Evolutionary conservation across 2,888 invertebrate species (phyloP).

Genomic region (Iphiclides podalirius): DNA sequence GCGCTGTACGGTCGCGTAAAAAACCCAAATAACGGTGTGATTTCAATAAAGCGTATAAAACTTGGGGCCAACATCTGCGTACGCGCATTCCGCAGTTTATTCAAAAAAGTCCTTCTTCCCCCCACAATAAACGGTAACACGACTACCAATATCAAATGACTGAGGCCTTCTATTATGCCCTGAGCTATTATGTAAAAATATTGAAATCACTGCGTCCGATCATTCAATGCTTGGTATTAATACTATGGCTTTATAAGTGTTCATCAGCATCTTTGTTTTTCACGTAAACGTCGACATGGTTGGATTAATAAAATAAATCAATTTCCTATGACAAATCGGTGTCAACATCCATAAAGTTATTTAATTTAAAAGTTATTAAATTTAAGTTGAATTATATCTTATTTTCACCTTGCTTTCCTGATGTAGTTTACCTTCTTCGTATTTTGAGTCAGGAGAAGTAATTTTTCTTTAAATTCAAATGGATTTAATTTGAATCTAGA

Average conservation of each 20-base stretch:
- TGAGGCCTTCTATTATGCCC: conserved; percentile 28
- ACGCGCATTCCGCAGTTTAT: conserved; percentile 53
- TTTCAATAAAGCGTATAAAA: conserved; percentile 64
- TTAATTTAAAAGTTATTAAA: too few relatives aligned
- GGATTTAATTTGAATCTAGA: too few relatives aligned
- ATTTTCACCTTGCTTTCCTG: too few relatives aligned
- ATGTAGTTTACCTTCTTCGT: too few relatives aligned
- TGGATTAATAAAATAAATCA: too few relatives aligned
- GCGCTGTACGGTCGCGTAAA: conserved; percentile 37
- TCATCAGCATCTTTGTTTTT: neutral
- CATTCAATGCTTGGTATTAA: conserved; percentile 6
- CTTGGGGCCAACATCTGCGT: conserved; percentile 70
- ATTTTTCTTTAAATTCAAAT: too few relatives aligned
- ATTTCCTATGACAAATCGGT: too few relatives aligned
- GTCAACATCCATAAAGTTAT: neutral
- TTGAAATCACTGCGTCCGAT: conserved; percentile 23
- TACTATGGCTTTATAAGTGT: neutral
- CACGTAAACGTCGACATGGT: neutral
- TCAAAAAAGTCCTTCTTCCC: conserved; percentile 58
- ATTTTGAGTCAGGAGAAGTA: too few relatives aligned
- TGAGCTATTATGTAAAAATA: conserved; percentile 34
- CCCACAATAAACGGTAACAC: conserved; percentile 48
- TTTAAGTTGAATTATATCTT: too few relatives aligned
- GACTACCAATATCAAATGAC: conserved; percentile 37
- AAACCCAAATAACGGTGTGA: conserved; percentile 57